Evolutionary conservation across 2,113 vertebrate genomes (phyloP).

Genomic region (Zosterops hypoxanthus): DNA sequence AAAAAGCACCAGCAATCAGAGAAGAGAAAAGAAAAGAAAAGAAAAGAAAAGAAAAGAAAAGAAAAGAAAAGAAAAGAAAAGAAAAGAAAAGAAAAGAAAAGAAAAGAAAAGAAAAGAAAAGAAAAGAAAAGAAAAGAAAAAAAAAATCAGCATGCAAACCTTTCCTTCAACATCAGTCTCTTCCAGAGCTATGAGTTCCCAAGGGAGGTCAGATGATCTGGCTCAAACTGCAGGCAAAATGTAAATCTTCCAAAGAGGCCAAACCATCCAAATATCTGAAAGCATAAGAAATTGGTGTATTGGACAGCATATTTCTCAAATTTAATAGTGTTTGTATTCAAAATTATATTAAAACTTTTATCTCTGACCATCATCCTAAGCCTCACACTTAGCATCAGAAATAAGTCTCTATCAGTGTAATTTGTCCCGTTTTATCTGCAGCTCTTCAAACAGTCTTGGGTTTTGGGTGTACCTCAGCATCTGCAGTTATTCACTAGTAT

Average conservation of each 20-base stretch:
- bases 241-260: not conserved
- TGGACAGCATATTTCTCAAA: not conserved
- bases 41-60: not conserved
- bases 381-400: not conserved
- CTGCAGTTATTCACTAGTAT: not conserved
- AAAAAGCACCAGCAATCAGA: not conserved
- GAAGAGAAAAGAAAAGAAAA: not conserved
- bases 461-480: not conserved
- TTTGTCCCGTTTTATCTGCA: not conserved
- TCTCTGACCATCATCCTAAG: not conserved
- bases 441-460: not conserved
- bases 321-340: not conserved
- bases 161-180: not conserved
- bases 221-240: not conserved
- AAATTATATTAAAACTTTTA: not conserved
- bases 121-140: not conserved
- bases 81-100: not conserved
- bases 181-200: not conserved
- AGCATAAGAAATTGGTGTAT: not conserved
- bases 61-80: not conserved
- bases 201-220: not conserved
- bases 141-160: not conserved
- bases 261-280: fast-evolving
- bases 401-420: not conserved
- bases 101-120: not conserved